Conservation (phyloP, 2,113 vertebrate species). For the Tragelaphus strepsiceros region DNA sequence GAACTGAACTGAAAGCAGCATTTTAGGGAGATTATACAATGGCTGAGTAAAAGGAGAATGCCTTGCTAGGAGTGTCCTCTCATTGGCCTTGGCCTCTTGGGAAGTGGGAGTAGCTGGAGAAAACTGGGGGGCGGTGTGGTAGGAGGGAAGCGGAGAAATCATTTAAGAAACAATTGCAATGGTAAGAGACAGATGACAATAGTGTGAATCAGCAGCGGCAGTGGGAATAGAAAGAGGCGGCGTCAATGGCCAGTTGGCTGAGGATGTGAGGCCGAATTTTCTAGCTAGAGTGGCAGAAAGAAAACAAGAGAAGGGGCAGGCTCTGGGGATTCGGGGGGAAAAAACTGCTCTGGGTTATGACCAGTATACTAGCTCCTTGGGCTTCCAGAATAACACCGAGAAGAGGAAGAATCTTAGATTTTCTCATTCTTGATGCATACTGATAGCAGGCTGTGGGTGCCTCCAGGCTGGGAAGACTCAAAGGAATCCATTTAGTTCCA, state of each 20-base stretch:
- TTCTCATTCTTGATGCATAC: neutral
- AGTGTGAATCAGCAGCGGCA: neutral
- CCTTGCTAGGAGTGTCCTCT: neutral
- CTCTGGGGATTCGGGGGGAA: rapidly evolving
- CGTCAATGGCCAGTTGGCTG: neutral
- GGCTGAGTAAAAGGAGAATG: neutral
- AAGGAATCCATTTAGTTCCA: neutral
- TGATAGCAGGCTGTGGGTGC: neutral
- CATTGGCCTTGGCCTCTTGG: neutral
- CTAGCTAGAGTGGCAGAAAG: neutral
- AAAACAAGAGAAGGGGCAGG: neutral
- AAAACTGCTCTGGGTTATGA: neutral
- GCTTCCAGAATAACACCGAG: neutral
- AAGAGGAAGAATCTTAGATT: neutral
- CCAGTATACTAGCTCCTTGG: neutral
- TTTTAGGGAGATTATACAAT: neutral
- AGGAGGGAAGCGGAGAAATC: neutral
- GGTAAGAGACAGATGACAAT: neutral
- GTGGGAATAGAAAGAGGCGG: neutral
- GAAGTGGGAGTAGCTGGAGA: neutral
- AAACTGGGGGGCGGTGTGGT: neutral
- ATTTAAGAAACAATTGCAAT: neutral
- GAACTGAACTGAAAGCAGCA: neutral
- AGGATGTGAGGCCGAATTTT: neutral
- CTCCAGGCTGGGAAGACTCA: neutral